Base-by-base conservation (phyloP, 1,140 invertebrate species). In the Drosophila takahashii region DNA sequence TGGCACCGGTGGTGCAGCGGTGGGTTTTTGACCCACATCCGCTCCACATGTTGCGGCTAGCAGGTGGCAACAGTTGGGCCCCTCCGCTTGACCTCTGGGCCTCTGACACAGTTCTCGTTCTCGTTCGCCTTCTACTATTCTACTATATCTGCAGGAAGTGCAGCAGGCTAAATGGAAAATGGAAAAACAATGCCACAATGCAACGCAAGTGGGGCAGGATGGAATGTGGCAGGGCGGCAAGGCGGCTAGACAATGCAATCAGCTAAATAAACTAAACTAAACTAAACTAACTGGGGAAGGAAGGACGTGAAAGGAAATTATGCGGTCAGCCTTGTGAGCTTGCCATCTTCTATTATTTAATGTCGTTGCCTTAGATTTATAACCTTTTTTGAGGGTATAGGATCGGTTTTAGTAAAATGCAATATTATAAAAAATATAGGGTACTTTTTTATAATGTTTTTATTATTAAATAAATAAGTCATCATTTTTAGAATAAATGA, bases 121-220 rank as follows among this genome's bases (percentile, higher is more conserved):
- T 13, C 44, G 32, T 45, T 45, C 37, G 65, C 27, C 27, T 41
- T 41, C 44, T 15, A 22, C 4, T 2, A 22, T 16, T 22, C 3
- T 66, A 9, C 29, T 7, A 32, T 32, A 56, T 47, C 64, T 41
- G 67, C 79, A 77, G 78, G 78, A 81, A 81, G 78, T 71, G 77
- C 59, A 53, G 76, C 69, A 42, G 29, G 26, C 52, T 53, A 58
- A 71, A 62, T 57, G 52, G 32, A 36, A 64, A 77, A 70, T 61
- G 52, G 26, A 36, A 75, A 52, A 62, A 53, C 64, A 66, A n/a
- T 50, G 47, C 27, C 22, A 8, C 39, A 15, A n/a, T 41, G 45
- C 45, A 13, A n/a, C 45, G n/a, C 22, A 47, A n/a, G 45, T 47
- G 45, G 47, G 27, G 9, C 26, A 50, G 1, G 45, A n/a, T n/a